Base-by-base conservation (phyloP, 1,140 invertebrate species). In the Drosophila lacertosa region DNA sequence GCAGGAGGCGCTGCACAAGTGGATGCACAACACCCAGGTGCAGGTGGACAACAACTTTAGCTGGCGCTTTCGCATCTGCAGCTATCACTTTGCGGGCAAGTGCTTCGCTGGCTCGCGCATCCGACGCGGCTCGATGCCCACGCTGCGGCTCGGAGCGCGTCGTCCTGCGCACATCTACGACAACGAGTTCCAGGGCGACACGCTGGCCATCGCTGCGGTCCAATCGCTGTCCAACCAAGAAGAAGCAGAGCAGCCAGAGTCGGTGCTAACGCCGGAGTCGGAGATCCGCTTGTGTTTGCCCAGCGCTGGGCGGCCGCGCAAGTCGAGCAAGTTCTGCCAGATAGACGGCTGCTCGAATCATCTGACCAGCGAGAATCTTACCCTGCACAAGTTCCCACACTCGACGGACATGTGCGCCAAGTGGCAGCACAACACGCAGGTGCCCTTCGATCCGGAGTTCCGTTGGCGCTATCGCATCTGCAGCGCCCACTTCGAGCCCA, bases 31-130 rank as follows among this genome's bases (percentile, higher is more conserved):
- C 44, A 78, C 76, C 0, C 89, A 90, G 37, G 70, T 90, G 4
- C 44, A 70, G 10, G 77, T 76, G 37, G 69, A 83, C 20, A 51
- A 24, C 5, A 81, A 64, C n/a, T 73, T 47, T n/a, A 58, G 62
- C 10, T 88, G 88, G 88, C 88, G 81, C 1, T 89, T 77, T 42
- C 81, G 88, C 40, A 84, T 90, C 10, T 90, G 88, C 35, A 89
- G 86, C 13, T 63, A 72, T 32, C 88, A 90, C 24, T 90, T 90
- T 11, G 67, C 51, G 0, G 45, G 48, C 4, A 75, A 77, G 6
- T 89, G 78, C 35, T 89, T 89, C 15, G 68, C 83, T 37, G 66
- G 79, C 0, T 50, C 62, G 2, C 80, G 83, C 2, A 69, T 89
- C 5, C 44, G 62, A 6, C 53, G 65, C 5, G 83, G 83, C 0